These are phyloP conservation scores for Conistra vaccinii DNA, from an alignment of 2,888 invertebrate genomes.

Conservation along the genomic window DNA sequence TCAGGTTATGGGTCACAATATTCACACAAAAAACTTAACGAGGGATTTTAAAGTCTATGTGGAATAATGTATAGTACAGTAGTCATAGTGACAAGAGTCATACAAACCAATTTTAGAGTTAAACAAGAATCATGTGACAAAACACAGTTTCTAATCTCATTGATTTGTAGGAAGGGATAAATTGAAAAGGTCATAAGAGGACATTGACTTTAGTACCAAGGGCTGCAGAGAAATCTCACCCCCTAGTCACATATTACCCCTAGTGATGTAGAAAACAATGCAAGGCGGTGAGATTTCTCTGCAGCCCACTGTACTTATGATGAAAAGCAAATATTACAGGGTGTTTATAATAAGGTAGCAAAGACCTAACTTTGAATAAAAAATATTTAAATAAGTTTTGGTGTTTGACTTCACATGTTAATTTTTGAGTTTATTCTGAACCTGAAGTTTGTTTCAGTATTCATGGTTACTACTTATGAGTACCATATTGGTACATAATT, in stretches of 20 bases:
- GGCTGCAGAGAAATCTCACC: no score
- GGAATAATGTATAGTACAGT: no score
- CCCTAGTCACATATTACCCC: no score
- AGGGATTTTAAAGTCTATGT: not conserved
- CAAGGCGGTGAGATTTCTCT: no score
- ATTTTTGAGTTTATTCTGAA: not conserved
- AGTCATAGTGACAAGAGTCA: not conserved
- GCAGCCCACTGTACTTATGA: no score
- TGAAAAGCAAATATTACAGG: not conserved
- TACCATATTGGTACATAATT: not conserved
- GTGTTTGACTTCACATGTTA: not conserved
- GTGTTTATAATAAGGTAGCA: not conserved
- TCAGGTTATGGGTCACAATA: no score
- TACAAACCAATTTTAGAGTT: not conserved
- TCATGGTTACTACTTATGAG: no score
- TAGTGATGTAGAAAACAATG: no score
- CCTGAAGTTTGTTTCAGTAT: not conserved
- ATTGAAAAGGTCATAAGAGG: not conserved
- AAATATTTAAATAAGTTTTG: not conserved
- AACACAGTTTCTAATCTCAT: not conserved
- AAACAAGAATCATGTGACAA: not conserved
- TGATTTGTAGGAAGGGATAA: not conserved
- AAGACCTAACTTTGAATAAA: not conserved
- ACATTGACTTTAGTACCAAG: constrained; percentile 2
- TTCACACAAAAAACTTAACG: no score